A percentile compares a stretch with the other conserved stretches of the same genome.
phyloP scores from a whole-genome alignment of 1,140 invertebrate genomes.

The Musca vetustissima region DNA sequence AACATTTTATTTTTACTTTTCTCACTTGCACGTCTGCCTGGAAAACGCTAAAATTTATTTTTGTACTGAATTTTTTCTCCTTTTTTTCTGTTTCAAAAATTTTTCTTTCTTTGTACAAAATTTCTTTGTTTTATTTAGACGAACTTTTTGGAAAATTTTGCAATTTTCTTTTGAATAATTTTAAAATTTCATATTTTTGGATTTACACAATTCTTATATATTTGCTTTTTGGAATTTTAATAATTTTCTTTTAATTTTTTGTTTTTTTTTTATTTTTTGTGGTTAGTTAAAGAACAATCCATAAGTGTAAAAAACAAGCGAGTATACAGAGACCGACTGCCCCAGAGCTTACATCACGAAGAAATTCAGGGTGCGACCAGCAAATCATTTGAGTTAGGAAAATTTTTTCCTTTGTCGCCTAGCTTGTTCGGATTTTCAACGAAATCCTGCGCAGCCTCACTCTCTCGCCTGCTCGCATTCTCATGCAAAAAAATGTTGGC shows the following conservation, averaged over 20 bases:
- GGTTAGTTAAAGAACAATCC: slow-evolving; percentile 24
- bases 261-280: slow-evolving; percentile 31
- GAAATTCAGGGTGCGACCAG: slow-evolving; percentile 52
- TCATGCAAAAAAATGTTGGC: not conserved
- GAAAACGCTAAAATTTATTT: not conserved
- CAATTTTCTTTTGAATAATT: slow-evolving; percentile 11
- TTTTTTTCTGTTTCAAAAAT: not conserved
- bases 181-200: not conserved
- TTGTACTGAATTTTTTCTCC: not conserved
- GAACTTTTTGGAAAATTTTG: slow-evolving; percentile 27
- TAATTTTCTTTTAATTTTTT: slow-evolving; percentile 29
- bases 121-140: slow-evolving; percentile 13
- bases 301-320: slow-evolving; percentile 33
- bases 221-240: slow-evolving; percentile 29
- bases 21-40: not conserved
- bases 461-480: not conserved
- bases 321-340: slow-evolving; percentile 47
- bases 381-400: slow-evolving; percentile 18
- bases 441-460: slow-evolving; percentile 16
- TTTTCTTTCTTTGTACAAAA: slow-evolving; percentile 16
- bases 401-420: slow-evolving; percentile 6
- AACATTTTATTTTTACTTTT: not conserved
- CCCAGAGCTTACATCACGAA: slow-evolving; percentile 48
- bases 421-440: not conserved
- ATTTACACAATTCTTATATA: not conserved